Percentiles rank a stretch among this genome's conserved stretches.
These are phyloP conservation scores for Xylocopa sonorina DNA, from an alignment of 1,140 invertebrate species.

Conservation along the genomic window DNA sequence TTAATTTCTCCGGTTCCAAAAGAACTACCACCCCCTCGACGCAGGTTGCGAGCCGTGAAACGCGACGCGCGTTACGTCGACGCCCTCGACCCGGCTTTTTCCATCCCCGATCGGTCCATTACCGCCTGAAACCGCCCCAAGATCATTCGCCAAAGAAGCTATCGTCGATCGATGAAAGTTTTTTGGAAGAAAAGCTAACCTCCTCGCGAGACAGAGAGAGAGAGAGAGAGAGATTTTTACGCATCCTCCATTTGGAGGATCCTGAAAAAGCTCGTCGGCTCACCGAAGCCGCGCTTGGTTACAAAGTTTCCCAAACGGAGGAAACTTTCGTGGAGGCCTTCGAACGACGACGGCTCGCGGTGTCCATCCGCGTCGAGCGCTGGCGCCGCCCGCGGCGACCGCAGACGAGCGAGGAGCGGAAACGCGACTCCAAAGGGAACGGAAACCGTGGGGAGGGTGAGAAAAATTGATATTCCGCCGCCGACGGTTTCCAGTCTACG, in stretches of 20 bases:
- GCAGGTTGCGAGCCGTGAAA: conserved; percentile 1
- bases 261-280: conserved; percentile 40
- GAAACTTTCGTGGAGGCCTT: no score
- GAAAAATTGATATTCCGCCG: conserved; percentile 62
- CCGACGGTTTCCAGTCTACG: conserved; percentile 45
- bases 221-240: conserved; percentile 61
- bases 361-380: no score
- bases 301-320: conserved; percentile 55
- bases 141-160: not conserved
- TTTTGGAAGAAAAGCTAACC: no score
- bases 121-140: not conserved
- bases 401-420: no score
- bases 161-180: not conserved
- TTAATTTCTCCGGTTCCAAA: conserved; percentile 22
- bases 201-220: conserved; percentile 11
- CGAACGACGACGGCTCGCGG: no score
- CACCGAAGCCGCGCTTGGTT: conserved; percentile 37
- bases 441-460: conserved; percentile 10
- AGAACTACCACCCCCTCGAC: not conserved
- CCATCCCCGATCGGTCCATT: not conserved
- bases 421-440: not conserved
- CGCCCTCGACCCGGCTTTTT: not conserved
- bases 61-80: not conserved
- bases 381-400: no score
- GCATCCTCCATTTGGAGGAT: conserved; percentile 28